Conservation (phyloP, 2,888 invertebrate species). For the Kuschelorhynchus macadamiae region DNA sequence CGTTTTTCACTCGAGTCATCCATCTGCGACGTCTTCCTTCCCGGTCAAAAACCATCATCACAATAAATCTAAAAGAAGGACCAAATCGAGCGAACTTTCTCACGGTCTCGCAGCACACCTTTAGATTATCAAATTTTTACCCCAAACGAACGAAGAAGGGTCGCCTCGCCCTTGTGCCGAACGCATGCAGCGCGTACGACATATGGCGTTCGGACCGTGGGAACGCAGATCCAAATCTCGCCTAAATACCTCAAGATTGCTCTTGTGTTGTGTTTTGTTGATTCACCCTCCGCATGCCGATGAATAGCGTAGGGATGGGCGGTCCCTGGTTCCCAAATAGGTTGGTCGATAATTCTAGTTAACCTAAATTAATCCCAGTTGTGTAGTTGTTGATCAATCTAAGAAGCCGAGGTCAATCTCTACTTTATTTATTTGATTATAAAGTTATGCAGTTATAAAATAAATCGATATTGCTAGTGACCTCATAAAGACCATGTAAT, state of each 20-base stretch:
- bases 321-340: not conserved
- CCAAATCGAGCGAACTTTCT: slow-evolving; percentile 52
- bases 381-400: too few species aligned
- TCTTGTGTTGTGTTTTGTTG: slow-evolving; percentile 53
- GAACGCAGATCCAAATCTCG: slow-evolving; percentile 58
- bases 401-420: too few species aligned
- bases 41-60: slow-evolving; percentile 35
- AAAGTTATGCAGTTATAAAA: too few species aligned
- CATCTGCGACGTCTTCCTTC: slow-evolving; percentile 27
- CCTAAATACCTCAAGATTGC: slow-evolving; percentile 58
- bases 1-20: slow-evolving; percentile 47
- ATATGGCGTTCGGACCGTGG: slow-evolving; percentile 65
- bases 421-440: too few species aligned
- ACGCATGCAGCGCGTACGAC: slow-evolving; percentile 59
- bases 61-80: slow-evolving; percentile 47
- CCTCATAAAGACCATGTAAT: too few species aligned
- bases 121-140: slow-evolving; percentile 59
- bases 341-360: not conserved
- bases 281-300: slow-evolving; percentile 54
- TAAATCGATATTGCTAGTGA: too few species aligned
- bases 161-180: slow-evolving; percentile 57
- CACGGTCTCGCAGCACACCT: slow-evolving; percentile 60
- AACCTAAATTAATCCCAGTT: too few species aligned
- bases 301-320: slow-evolving; percentile 49
- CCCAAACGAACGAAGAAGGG: slow-evolving; percentile 52